Evolutionary conservation across 2,797 vertebrate species (phyloP).

Genomic region (Hephaestus fuliginosus): DNA sequence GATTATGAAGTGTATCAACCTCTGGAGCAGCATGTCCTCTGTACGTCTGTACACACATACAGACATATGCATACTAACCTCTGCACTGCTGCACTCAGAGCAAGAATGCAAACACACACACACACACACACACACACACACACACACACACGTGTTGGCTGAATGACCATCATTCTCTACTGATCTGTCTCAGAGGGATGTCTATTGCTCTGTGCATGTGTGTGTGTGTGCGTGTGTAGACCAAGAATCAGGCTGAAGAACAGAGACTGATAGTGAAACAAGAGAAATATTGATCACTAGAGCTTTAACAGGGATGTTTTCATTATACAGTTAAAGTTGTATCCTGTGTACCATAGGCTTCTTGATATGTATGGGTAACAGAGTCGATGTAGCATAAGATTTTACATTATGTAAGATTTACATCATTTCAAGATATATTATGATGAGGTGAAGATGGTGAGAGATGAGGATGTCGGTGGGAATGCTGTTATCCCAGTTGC

Average conservation of each 20-base stretch:
- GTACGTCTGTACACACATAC: neutral
- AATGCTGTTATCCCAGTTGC: too few relatives aligned
- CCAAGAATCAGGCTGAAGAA: neutral
- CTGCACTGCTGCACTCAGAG: neutral
- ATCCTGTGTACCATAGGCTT: too few relatives aligned
- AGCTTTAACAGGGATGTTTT: too few relatives aligned
- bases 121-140: too few relatives aligned
- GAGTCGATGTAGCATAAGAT: neutral
- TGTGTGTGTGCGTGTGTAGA: conserved; percentile 3
- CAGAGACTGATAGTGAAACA: neutral
- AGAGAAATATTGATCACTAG: neutral
- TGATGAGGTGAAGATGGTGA: neutral
- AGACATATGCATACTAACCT: neutral
- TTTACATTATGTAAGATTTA: neutral
- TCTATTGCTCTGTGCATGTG: neutral
- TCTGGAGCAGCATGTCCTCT: conserved; percentile 21
- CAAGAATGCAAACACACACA: conserved; percentile 3
- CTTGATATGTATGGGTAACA: neutral
- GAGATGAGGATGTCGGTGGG: too few relatives aligned
- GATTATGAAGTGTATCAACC: conserved; percentile 33
- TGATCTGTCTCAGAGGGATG: conserved; percentile 2
- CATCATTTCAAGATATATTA: neutral
- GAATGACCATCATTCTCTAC: neutral
- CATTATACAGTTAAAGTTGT: too few relatives aligned
- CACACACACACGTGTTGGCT: neutral